Percentiles rank a stretch among this genome's conserved stretches.
Conservation (phyloP, 2,888 invertebrate genomes). For the Eupelmus urozonus region DNA sequence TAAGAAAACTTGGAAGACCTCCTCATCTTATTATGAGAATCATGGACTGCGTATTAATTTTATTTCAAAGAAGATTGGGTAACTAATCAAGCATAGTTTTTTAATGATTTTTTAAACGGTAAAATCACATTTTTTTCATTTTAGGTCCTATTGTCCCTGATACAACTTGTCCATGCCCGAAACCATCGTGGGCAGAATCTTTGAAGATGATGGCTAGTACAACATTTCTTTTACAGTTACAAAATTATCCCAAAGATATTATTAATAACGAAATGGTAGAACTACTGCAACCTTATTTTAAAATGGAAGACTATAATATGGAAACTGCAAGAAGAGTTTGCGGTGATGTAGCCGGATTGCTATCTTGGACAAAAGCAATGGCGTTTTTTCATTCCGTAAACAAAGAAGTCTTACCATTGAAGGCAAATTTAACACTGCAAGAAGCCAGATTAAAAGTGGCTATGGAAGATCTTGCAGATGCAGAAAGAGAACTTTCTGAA, state of each 20-base stretch:
- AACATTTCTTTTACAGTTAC: slow-evolving; percentile 92
- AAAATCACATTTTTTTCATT: neutral
- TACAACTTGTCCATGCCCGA: slow-evolving; percentile 89
- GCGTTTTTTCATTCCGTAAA: slow-evolving; percentile 97
- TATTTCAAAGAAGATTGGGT: slow-evolving; percentile 90
- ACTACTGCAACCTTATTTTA: slow-evolving; percentile 92
- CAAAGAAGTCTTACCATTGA: slow-evolving; percentile 95
- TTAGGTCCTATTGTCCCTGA: slow-evolving; percentile 88
- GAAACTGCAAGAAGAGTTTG: slow-evolving; percentile 97
- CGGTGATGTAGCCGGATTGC: slow-evolving; percentile 95
- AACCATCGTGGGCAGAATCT: slow-evolving; percentile 98
- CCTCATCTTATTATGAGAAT: slow-evolving; percentile 98
- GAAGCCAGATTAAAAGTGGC: slow-evolving; percentile 93
- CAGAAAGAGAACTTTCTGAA: slow-evolving; percentile 93
- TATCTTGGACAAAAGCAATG: slow-evolving; percentile 98
- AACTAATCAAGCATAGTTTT: slow-evolving; percentile 4
- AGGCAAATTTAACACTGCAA: slow-evolving; percentile 93
- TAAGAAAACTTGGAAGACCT: slow-evolving; percentile 94
- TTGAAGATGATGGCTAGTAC: slow-evolving; percentile 98
- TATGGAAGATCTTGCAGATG: slow-evolving; percentile 91
- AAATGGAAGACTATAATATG: slow-evolving; percentile 98
- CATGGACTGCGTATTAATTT: slow-evolving; percentile 96
- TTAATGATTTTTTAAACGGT: neutral
- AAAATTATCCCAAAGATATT: slow-evolving; percentile 97
- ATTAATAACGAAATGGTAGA: slow-evolving; percentile 99